Evolutionary conservation across 2,797 vertebrate genomes (phyloP), one percentile per base, ranked within the genome.

Genomic region (Centropyge bicolor): DNA sequence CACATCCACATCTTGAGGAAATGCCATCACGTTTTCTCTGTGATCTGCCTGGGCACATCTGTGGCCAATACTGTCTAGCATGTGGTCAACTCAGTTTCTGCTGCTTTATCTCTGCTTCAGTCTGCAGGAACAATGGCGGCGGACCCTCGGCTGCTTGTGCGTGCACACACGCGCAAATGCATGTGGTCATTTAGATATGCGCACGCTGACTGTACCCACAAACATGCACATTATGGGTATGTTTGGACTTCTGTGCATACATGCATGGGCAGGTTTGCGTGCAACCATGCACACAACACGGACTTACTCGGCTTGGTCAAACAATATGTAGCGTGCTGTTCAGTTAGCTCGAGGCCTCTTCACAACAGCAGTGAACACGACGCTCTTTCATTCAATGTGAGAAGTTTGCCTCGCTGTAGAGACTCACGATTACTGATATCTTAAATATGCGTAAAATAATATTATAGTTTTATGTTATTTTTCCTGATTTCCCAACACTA

Each of bases 1-100:
- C 94, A 93, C 91, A 95, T 93, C 88, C 93, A 93, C 95, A 95
- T 96, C 94, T 93, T 94, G 95, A 97, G 97, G 96, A 97, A 97
- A 97, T 96, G 95, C 96, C 97, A 95, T 96, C 89, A 91, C 94
- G 76, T 95, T 96, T 95, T 94, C 91, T 90, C 88, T 94, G 94
- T 95, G 92, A 95, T 95, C 93, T 93, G 89, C 81, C 87, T 86
- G 87, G 91, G 90, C 89, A 94, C 94, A 94, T 94, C 94, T 94
- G 93, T 86, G 89, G 90, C 90, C 90, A 94, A 94, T 94, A 90
- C 90, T 64, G 85, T 86, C 80, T 20, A 86, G 88, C 92, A 93
- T 93, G 92, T 94, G 93, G 90, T 92, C 91, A 93, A 80, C 90
- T 74, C 78, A 83, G 79, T 85, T 90, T 88, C 87, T 87, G 57